phyloP scores from a whole-genome alignment of 2,113 vertebrate species.

The Silurus asotus region DNA sequence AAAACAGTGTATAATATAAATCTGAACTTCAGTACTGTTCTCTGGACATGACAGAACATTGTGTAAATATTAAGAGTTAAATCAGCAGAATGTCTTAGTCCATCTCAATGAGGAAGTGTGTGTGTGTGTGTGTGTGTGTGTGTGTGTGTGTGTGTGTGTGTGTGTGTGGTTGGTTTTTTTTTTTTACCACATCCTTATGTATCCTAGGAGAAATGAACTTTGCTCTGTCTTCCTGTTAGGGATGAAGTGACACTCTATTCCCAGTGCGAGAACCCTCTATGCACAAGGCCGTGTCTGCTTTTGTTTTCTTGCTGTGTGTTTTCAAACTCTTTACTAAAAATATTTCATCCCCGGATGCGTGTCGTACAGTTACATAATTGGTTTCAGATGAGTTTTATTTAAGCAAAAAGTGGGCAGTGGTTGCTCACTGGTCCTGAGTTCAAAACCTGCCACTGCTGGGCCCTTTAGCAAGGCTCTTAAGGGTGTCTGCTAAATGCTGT shows the following conservation, averaged over 20 bases:
- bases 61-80: background rate
- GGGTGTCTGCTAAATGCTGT: too few relatives aligned
- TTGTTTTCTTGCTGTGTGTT: constrained; percentile 61
- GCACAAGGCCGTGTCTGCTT: constrained; percentile 62
- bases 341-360: constrained; percentile 64
- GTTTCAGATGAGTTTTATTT: background rate
- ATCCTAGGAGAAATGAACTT: constrained; percentile 70
- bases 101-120: background rate
- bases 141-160: too few relatives aligned
- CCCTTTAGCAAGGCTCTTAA: too few relatives aligned
- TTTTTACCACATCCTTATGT: constrained; percentile 64
- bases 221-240: constrained; percentile 63
- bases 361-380: constrained; percentile 61
- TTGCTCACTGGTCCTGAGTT: too few relatives aligned
- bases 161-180: background rate
- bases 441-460: too few relatives aligned
- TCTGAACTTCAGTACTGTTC: background rate
- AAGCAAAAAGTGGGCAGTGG: too few relatives aligned
- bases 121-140: too few relatives aligned
- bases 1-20: background rate
- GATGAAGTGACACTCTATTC: constrained; percentile 59
- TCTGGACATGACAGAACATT: background rate
- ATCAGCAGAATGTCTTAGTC: background rate
- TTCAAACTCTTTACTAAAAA: constrained; percentile 68
- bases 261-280: constrained; percentile 57